Conservation (phyloP, 92 coral and sea anemone genomes). For the Epizoanthus scotinus region DNA sequence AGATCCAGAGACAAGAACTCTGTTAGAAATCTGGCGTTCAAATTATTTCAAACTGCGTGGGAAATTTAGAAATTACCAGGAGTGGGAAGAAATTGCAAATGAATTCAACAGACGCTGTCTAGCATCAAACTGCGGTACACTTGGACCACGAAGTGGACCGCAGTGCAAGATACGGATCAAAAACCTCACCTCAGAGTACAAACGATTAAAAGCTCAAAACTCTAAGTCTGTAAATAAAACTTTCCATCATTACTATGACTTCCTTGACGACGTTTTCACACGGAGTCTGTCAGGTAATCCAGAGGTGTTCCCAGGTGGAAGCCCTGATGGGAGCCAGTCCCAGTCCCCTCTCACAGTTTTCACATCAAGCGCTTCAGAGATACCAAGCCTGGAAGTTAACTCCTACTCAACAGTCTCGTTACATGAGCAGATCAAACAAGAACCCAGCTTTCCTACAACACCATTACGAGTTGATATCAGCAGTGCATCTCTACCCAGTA, state of each 20-base stretch:
- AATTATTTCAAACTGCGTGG: slow-evolving; percentile 68
- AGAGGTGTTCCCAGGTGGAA: slow-evolving; percentile 2
- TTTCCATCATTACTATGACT: slow-evolving; percentile 67
- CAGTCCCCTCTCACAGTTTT: slow-evolving; percentile 13
- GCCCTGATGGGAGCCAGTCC: slow-evolving; percentile 12
- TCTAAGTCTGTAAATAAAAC: slow-evolving; percentile 52
- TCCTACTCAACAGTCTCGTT: neutral
- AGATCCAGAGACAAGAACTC: slow-evolving; percentile 70
- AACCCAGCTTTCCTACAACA: slow-evolving; percentile 1
- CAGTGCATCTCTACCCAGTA: neutral
- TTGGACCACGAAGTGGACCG: slow-evolving; percentile 83
- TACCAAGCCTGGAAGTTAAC: neutral
- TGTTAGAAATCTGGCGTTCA: slow-evolving; percentile 75
- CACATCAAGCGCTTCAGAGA: slow-evolving; percentile 7
- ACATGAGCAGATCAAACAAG: slow-evolving; percentile 35
- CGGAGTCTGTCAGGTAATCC: slow-evolving; percentile 7
- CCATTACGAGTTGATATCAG: slow-evolving; percentile 3
- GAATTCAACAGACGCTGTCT: slow-evolving; percentile 74
- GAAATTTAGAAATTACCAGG: slow-evolving; percentile 78
- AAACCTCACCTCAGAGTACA: slow-evolving; percentile 82
- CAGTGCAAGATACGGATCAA: slow-evolving; percentile 89
- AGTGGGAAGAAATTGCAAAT: slow-evolving; percentile 80
- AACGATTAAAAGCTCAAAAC: slow-evolving; percentile 68
- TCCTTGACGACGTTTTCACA: slow-evolving; percentile 56
- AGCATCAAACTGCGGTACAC: slow-evolving; percentile 56